phyloP scores from a whole-genome alignment of 2,888 invertebrate species.

The Drosophila birchii region DNA sequence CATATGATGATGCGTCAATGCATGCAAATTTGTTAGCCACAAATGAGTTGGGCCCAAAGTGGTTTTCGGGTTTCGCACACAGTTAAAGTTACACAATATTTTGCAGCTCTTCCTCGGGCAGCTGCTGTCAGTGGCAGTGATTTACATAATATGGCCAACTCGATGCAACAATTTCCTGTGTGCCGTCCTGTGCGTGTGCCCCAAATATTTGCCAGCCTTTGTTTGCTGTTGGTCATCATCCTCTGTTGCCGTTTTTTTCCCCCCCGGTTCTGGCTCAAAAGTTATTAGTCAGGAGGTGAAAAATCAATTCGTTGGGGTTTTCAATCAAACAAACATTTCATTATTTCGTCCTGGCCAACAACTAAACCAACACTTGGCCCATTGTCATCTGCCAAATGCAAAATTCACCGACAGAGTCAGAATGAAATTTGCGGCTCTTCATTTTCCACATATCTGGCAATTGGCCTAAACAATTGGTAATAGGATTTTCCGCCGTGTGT shows the following conservation, averaged over 20 bases:
- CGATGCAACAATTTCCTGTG: conserved; percentile 72
- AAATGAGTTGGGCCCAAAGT: conserved; percentile 74
- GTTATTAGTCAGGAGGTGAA: conserved; percentile 62
- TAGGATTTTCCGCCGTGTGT: conserved; percentile 50
- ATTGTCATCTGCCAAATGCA: conserved; percentile 33
- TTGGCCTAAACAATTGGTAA: conserved; percentile 54
- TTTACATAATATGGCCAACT: conserved; percentile 74
- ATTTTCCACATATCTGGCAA: conserved; percentile 25
- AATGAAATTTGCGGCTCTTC: conserved; percentile 27
- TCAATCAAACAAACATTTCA: conserved; percentile 69
- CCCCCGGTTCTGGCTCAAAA: conserved; percentile 23
- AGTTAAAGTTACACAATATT: conserved; percentile 28
- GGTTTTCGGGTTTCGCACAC: conserved; percentile 58
- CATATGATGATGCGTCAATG: conserved; percentile 70
- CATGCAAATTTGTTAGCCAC: conserved; percentile 72
- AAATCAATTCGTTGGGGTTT: conserved; percentile 47
- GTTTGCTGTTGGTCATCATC: conserved; percentile 27
- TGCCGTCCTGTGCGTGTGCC: conserved; percentile 1
- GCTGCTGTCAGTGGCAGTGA: conserved; percentile 65
- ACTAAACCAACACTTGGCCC: conserved; percentile 48
- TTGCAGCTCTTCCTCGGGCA: conserved; percentile 23
- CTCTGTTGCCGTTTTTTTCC: conserved; percentile 1
- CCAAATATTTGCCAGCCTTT: conserved; percentile 35
- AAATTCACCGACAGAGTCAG: conserved; percentile 23
- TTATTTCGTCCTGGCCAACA: conserved; percentile 56